Evolutionary conservation across 2,797 vertebrate species (phyloP).

Genomic region (Smutsia gigantea): DNA sequence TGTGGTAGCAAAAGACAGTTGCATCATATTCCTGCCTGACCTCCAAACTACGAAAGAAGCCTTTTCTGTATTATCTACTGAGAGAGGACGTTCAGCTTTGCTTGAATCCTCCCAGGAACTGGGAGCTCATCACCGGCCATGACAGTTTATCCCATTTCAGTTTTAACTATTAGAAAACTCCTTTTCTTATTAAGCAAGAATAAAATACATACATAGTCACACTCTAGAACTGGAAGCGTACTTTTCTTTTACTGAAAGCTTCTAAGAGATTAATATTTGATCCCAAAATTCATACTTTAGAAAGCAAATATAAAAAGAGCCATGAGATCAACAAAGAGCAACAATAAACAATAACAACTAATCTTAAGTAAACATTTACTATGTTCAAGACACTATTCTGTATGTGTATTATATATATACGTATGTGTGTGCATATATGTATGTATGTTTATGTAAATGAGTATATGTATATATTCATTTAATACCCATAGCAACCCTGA

Average conservation of each 20-base stretch:
- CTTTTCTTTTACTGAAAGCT: not conserved
- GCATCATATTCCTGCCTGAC: not conserved
- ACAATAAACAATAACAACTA: not conserved
- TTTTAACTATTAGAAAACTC: not conserved
- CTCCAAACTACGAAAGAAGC: not conserved
- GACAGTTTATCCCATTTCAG: not conserved
- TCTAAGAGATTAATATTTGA: not conserved
- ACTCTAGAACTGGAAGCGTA: not conserved
- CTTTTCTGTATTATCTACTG: not conserved
- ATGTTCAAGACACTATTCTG: not conserved
- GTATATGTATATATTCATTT: not conserved
- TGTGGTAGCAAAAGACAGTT: not conserved
- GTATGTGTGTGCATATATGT: not conserved
- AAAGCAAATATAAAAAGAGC: not conserved
- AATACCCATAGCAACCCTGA: not conserved
- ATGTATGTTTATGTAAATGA: not conserved
- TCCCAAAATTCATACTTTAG: not conserved
- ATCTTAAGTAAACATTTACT: not conserved
- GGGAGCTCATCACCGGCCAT: not conserved
- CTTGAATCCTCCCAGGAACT: not conserved
- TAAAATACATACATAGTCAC: not conserved
- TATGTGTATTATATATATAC: not conserved
- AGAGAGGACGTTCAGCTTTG: not conserved
- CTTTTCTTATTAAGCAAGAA: conserved; percentile 37
- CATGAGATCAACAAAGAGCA: not conserved